Conservation (phyloP, 2,113 vertebrate species). For the Eulemur macaco region DNA sequence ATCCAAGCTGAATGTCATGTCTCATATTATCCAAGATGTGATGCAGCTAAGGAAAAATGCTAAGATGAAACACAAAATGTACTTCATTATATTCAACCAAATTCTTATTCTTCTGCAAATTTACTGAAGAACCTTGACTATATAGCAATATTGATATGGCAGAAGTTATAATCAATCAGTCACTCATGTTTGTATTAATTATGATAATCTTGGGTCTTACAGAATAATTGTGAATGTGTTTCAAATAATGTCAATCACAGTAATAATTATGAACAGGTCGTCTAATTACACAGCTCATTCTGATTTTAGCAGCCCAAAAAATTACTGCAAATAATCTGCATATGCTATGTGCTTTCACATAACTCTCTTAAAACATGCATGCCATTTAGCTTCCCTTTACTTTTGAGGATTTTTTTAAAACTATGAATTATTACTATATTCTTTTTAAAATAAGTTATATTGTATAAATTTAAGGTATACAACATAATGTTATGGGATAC, state of each 20-base stretch:
- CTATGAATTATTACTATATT: neutral
- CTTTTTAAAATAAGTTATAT: neutral
- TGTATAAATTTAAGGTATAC: neutral
- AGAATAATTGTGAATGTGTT: neutral
- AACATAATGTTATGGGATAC: neutral
- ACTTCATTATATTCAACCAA: neutral
- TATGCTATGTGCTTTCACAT: neutral
- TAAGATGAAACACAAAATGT: neutral
- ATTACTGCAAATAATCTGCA: neutral
- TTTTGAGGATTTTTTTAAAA: neutral
- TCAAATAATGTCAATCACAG: conserved; percentile 9
- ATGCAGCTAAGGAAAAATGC: neutral
- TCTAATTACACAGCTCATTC: conserved; percentile 50
- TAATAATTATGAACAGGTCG: conserved; percentile 29
- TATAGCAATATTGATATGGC: neutral
- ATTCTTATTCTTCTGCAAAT: neutral
- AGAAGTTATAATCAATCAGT: neutral
- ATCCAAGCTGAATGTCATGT: conserved; percentile 26
- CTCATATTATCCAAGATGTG: conserved; percentile 35
- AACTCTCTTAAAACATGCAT: neutral
- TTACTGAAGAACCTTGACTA: neutral
- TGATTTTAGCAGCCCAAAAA: neutral
- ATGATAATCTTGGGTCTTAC: neutral
- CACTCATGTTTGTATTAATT: conserved; percentile 39
- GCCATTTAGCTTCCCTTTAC: neutral